phyloP scores from a whole-genome alignment of 2,888 invertebrate genomes.

The Tinea trinotella region DNA sequence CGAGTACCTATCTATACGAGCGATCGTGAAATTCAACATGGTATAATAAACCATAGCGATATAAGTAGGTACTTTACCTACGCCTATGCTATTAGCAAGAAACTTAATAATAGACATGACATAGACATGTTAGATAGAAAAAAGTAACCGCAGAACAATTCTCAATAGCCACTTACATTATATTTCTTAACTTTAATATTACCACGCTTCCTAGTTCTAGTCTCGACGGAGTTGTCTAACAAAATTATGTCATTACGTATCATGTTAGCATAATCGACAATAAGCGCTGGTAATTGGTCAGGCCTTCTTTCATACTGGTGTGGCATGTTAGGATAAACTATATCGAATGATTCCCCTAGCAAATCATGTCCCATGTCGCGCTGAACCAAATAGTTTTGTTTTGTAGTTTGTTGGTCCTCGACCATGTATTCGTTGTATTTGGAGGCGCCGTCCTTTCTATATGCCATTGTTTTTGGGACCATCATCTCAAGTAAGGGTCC shows the following conservation, averaged over 20 bases:
- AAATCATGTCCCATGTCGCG: slow-evolving; percentile 35
- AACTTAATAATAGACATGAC: no score
- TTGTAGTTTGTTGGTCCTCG: slow-evolving; percentile 35
- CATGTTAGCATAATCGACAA: slow-evolving; percentile 58
- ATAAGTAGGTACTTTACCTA: no score
- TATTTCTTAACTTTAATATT: slow-evolving; percentile 46
- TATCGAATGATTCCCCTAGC: slow-evolving; percentile 34
- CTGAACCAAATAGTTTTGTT: slow-evolving; percentile 46
- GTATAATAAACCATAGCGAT: no score
- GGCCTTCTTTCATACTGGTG: slow-evolving; percentile 34
- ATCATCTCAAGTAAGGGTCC: slow-evolving; percentile 29
- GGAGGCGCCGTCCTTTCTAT: slow-evolving; percentile 31
- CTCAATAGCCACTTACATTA: slow-evolving; percentile 41
- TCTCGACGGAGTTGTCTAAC: slow-evolving; percentile 56
- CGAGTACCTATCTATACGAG: no score
- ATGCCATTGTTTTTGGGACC: slow-evolving; percentile 38
- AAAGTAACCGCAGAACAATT: background rate
- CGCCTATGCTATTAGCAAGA: no score
- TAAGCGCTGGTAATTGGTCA: slow-evolving; percentile 47
- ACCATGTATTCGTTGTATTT: slow-evolving; percentile 41
- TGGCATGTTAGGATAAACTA: slow-evolving; percentile 33
- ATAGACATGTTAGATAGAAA: no score
- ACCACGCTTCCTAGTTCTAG: slow-evolving; percentile 52
- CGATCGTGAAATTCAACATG: no score
- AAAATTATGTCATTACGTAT: slow-evolving; percentile 54